These are phyloP conservation scores for Drosophila funebris DNA, from an alignment of 1,140 invertebrate species.

Conservation along the genomic window DNA sequence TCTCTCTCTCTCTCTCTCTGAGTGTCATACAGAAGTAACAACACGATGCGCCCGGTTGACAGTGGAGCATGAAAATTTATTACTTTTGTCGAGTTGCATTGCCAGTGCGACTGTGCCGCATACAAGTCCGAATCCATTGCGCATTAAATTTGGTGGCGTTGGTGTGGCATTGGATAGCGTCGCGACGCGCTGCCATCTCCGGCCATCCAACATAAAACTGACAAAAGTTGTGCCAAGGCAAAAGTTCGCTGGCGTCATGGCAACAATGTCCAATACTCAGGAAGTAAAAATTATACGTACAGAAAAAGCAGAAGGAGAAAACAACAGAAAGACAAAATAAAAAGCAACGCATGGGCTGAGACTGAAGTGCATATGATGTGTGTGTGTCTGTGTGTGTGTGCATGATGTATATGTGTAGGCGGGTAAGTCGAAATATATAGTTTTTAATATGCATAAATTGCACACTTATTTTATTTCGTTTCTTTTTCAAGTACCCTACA, in stretches of 20 bases:
- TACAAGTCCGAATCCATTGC: slow-evolving; percentile 56
- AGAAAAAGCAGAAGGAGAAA: slow-evolving; percentile 29
- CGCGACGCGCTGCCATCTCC: slow-evolving; percentile 28
- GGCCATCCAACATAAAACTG: slow-evolving; percentile 38
- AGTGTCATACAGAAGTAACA: slow-evolving; percentile 59
- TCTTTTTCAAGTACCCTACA: slow-evolving; percentile 23
- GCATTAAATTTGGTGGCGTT: slow-evolving; percentile 62
- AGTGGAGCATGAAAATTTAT: slow-evolving; percentile 75
- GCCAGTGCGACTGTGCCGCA: not conserved
- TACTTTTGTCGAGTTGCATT: slow-evolving; percentile 37
- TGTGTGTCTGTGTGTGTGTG: not conserved
- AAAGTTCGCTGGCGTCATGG: slow-evolving; percentile 33
- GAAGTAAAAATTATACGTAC: slow-evolving; percentile 48
- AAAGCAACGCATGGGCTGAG: slow-evolving; percentile 35
- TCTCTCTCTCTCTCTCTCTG: too few relatives aligned
- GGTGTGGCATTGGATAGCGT: slow-evolving; percentile 35
- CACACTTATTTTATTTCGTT: slow-evolving; percentile 51
- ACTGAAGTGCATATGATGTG: slow-evolving; percentile 24
- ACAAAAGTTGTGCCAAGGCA: slow-evolving; percentile 46
- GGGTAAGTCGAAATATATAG: slow-evolving; percentile 37
- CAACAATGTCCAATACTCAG: slow-evolving; percentile 45
- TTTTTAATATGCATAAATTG: slow-evolving; percentile 74
- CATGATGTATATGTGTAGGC: slow-evolving; percentile 6
- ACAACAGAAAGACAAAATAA: slow-evolving; percentile 37
- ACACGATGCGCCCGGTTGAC: slow-evolving; percentile 51